Base-by-base conservation (phyloP, 64 coral and sea anemone species). In the Pocillopora damicornis region DNA sequence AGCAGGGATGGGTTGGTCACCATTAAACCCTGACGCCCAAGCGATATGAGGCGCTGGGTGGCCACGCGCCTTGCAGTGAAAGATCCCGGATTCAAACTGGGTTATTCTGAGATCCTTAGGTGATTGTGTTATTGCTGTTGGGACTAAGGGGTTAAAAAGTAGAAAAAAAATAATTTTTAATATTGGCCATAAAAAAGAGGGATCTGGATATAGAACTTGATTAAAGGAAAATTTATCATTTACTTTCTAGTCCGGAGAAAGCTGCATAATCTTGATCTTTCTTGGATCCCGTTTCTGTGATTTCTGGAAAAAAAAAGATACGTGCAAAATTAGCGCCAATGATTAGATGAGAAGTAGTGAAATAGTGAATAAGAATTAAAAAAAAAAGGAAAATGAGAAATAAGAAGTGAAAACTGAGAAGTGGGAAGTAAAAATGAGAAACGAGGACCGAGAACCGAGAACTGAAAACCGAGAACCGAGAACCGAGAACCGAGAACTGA, bases 21-120 rank as follows among this genome's bases (percentile, higher is more conserved):
- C 97, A 35, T 99, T 95, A 51, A 75, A 56, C 80, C 97, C 97
- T 78, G 77, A 76, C 15, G 97, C 97, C 97, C 97, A 99, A 0
- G 93, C 93, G 13, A 99, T 99, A 61, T 92, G 93, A 17, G 97
- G 97, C 12, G 97, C 88, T 71, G 97, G 97, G 60, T 95, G 91
- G 1, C 97, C 97, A 42, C 97, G 93, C 37, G 97, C 97, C 51
- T 92, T 92, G 88, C 97, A 99, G 63, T 90, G 78, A 61, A 99
- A 92, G 18, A 99, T 92, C 25, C 88, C 93, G 0, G 87, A 88
- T 45, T 90, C 30, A 25, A 90, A 88, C 86, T 99, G 97, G 17
- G 80, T 85, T 14, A 78, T 59, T 62, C 30, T 85, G 12, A 90
- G 15, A 13, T 97, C 94, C 60, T 83, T 90, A n/a, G 97, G 93